Evolutionary conservation across 2,888 invertebrate species (phyloP).

Genomic region (Lordiphosa andalusiaca): DNA sequence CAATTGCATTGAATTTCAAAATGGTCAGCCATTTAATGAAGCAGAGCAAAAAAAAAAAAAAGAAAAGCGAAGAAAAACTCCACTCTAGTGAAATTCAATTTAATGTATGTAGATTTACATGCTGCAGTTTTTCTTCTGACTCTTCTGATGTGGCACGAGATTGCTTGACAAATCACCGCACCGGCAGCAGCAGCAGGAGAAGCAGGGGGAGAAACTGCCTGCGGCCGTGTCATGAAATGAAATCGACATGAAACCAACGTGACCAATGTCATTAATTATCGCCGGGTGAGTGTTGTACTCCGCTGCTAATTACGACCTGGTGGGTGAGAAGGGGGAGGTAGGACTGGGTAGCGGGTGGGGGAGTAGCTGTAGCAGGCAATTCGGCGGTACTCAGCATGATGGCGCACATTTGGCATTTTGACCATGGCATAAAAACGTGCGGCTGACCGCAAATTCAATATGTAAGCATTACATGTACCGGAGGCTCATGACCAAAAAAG

Average conservation of each 20-base stretch:
- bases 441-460: conserved; percentile 61
- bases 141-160: conserved; percentile 39
- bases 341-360: background rate
- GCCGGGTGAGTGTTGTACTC: conserved; percentile 50
- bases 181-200: conserved; percentile 6
- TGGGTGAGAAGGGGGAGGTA: conserved; percentile 8
- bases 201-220: conserved; percentile 29
- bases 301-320: conserved; percentile 63
- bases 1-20: conserved; percentile 70
- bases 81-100: conserved; percentile 58
- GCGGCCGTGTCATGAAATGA: conserved; percentile 71
- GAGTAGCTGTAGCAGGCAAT: conserved; percentile 1
- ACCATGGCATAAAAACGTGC: conserved; percentile 63
- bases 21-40: conserved; percentile 63
- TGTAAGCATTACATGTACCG: conserved; percentile 33
- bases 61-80: conserved; percentile 15
- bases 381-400: conserved; percentile 51
- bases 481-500: background rate
- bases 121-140: conserved; percentile 35
- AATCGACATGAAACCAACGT: conserved; percentile 75
- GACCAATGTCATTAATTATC: conserved; percentile 76
- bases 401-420: conserved; percentile 65
- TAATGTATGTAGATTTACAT: conserved; percentile 69
- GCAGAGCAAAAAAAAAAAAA: conserved; percentile 42
- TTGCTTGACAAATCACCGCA: conserved; percentile 69